These are phyloP conservation scores for Philonicus albiceps DNA, from an alignment of 2,888 invertebrate genomes.

Conservation along the genomic window DNA sequence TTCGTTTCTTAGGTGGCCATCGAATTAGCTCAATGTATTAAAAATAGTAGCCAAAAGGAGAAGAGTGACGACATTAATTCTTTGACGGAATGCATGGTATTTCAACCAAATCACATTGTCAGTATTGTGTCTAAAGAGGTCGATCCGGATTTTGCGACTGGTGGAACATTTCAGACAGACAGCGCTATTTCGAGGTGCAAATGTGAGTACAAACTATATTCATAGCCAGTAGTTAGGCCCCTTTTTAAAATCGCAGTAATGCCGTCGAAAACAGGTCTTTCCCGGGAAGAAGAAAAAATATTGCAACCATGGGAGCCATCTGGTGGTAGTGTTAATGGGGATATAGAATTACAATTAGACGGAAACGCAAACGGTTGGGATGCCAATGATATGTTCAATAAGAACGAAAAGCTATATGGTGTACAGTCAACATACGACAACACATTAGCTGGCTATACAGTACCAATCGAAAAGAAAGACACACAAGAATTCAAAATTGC, in stretches of 20 bases:
- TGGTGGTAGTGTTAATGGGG: slow-evolving; percentile 65
- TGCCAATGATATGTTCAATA: slow-evolving; percentile 94
- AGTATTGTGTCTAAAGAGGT: slow-evolving; percentile 83
- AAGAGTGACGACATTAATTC: slow-evolving; percentile 56
- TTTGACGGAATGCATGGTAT: slow-evolving; percentile 66
- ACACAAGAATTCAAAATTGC: slow-evolving; percentile 81
- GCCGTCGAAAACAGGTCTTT: slow-evolving; percentile 52
- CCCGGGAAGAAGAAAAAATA: slow-evolving; percentile 68
- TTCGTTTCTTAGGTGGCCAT: slow-evolving; percentile 70
- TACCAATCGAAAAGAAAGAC: slow-evolving; percentile 84
- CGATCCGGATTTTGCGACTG: slow-evolving; percentile 87
- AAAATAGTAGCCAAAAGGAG: slow-evolving; percentile 56
- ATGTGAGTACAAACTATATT: slow-evolving; percentile 64
- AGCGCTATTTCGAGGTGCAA: slow-evolving; percentile 86
- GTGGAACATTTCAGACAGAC: slow-evolving; percentile 89
- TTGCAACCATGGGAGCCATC: slow-evolving; percentile 89
- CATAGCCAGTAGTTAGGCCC: neutral
- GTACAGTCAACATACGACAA: slow-evolving; percentile 93
- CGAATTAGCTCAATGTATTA: slow-evolving; percentile 81
- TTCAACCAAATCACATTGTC: slow-evolving; percentile 84
- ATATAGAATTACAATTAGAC: slow-evolving; percentile 75
- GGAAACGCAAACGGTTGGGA: slow-evolving; percentile 93
- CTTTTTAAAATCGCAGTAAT: neutral
- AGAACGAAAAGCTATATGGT: slow-evolving; percentile 90
- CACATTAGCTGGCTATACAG: slow-evolving; percentile 89